Percentiles rank a stretch among this genome's conserved stretches.
Conservation (phyloP, 2,797 vertebrate species). For the Alfaro cultratus region DNA sequence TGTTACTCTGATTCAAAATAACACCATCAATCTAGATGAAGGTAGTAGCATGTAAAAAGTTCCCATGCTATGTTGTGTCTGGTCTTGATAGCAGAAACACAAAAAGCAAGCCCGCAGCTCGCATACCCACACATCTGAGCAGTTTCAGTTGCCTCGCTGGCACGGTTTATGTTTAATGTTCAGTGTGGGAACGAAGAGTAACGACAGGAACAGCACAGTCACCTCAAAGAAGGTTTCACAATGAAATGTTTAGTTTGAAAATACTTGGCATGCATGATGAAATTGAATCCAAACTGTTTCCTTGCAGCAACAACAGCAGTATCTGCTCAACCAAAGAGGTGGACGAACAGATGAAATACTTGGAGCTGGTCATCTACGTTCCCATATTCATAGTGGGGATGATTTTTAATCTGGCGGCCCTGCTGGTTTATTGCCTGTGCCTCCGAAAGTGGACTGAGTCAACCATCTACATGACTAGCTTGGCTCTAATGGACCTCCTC, state of each 20-base stretch:
- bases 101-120: conserved; percentile 16
- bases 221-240: neutral
- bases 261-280: conserved; percentile 12
- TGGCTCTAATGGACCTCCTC: conserved; percentile 86
- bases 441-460: conserved; percentile 85
- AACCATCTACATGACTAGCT: conserved; percentile 89
- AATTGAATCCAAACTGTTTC: conserved; percentile 12
- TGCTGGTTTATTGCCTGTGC: conserved; percentile 79
- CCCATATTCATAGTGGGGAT: conserved; percentile 86
- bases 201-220: conserved; percentile 27
- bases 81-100: conserved; percentile 9
- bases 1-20: neutral
- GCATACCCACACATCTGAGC: conserved; percentile 33
- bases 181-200: conserved; percentile 31
- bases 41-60: neutral
- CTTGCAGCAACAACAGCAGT: conserved; percentile 8
- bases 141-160: conserved; percentile 15
- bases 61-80: neutral
- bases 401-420: conserved; percentile 80
- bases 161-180: neutral
- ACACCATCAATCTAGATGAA: neutral
- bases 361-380: conserved; percentile 83
- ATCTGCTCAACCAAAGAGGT: conserved; percentile 69
- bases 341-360: conserved; percentile 61
- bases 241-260: conserved; percentile 16